Conservation (phyloP, 2,797 vertebrate species). For the Chelonia mydas region DNA sequence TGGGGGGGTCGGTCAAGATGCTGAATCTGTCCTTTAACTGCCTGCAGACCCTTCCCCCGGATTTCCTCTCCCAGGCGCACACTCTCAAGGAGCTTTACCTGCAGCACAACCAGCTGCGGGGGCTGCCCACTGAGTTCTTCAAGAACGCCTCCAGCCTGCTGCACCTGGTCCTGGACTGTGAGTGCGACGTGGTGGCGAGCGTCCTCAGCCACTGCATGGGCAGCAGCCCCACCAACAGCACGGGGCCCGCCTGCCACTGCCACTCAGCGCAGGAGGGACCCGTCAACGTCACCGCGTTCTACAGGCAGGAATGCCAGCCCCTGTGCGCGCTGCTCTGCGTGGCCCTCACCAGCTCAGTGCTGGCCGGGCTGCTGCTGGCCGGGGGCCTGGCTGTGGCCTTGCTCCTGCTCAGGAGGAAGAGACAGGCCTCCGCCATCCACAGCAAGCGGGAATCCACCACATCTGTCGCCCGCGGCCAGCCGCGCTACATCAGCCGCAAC, state of each 20-base stretch:
- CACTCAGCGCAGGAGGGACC: neutral
- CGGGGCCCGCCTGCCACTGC: neutral
- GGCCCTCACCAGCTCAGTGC: neutral
- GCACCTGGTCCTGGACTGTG: constrained; percentile 25
- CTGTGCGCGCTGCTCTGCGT: fast-evolving
- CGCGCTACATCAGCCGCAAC: constrained; percentile 32
- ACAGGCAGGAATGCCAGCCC: neutral
- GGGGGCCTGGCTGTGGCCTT: neutral
- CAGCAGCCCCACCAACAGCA: fast-evolving
- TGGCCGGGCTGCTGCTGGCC: neutral
- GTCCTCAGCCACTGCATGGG: neutral
- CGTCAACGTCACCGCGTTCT: constrained; percentile 26
- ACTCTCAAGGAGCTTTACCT: neutral
- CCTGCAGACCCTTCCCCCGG: neutral
- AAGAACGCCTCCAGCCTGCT: neutral
- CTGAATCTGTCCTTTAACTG: constrained; percentile 16
- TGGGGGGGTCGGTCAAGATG: fast-evolving
- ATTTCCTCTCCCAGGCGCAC: neutral
- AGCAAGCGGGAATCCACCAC: neutral
- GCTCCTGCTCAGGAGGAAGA: neutral
- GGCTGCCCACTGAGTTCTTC: constrained; percentile 20
- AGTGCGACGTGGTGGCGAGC: neutral
- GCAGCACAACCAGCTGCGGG: neutral
- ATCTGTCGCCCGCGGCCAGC: neutral
- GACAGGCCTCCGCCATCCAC: fast-evolving